Percentiles rank a stretch among this genome's conserved stretches.
Conservation (phyloP, 1,140 invertebrate genomes). For the Megathymus violae region DNA sequence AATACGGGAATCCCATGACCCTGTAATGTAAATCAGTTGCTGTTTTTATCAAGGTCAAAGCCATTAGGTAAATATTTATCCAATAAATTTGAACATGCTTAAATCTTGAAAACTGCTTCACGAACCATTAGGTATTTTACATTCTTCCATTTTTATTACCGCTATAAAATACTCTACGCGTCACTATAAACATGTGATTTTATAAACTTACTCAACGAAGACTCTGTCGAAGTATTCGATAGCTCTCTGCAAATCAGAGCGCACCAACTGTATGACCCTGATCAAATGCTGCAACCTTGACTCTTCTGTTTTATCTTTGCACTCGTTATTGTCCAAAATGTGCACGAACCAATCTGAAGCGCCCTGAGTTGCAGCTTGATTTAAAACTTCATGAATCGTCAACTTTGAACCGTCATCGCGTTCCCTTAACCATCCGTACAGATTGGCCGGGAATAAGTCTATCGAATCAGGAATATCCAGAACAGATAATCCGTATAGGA, state of each 20-base stretch:
- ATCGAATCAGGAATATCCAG: slow-evolving; percentile 85
- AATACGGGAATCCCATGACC: slow-evolving; percentile 88
- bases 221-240: slow-evolving; percentile 92
- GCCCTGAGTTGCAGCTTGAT: slow-evolving; percentile 88
- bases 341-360: slow-evolving; percentile 91
- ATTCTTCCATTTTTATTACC: background rate
- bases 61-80: slow-evolving; percentile 1
- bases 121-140: slow-evolving; percentile 16
- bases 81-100: slow-evolving; percentile 8
- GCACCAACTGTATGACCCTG: slow-evolving; percentile 91
- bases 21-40: slow-evolving; percentile 74
- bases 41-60: slow-evolving; percentile 11
- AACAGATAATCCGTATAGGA: slow-evolving; percentile 85
- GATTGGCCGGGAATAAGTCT: slow-evolving; percentile 87
- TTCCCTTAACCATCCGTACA: slow-evolving; percentile 87
- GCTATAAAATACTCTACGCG: background rate
- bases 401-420: slow-evolving; percentile 83
- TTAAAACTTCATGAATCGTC: slow-evolving; percentile 85
- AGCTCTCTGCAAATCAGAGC: slow-evolving; percentile 91
- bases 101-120: background rate
- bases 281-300: slow-evolving; percentile 89
- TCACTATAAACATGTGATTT: slow-evolving; percentile 23
- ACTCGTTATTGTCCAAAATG: slow-evolving; percentile 87
- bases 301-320: slow-evolving; percentile 85
- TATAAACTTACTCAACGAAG: slow-evolving; percentile 88